A percentile compares a stretch with the other conserved stretches of the same genome.
phyloP scores from a whole-genome alignment of 2,113 vertebrate species.

The Halcyon malimbica region DNA sequence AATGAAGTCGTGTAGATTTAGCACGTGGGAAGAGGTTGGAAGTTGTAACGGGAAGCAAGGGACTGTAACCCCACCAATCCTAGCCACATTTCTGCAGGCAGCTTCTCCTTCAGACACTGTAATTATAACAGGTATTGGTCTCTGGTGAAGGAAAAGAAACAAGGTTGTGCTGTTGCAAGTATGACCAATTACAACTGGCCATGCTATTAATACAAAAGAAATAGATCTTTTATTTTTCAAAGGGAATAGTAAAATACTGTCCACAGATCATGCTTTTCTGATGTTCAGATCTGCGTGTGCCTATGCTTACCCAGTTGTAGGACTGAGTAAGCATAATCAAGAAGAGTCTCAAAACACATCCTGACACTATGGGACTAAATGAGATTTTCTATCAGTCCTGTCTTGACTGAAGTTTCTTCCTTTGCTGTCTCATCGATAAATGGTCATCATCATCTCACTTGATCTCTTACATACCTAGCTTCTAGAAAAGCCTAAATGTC shows the following conservation, averaged over 20 bases:
- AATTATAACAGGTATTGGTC: not conserved
- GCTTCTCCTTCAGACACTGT: not conserved
- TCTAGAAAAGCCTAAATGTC: not conserved
- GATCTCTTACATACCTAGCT: not conserved
- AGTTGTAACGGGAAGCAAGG: not conserved
- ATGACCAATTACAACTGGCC: not conserved
- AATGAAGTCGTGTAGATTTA: not conserved
- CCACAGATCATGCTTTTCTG: not conserved
- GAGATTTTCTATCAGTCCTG: not conserved
- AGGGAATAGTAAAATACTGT: not conserved
- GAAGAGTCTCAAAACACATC: not conserved
- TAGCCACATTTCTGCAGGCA: not conserved
- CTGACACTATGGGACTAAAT: not conserved
- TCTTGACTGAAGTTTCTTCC: not conserved
- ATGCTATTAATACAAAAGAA: not conserved
- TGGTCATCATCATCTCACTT: not conserved
- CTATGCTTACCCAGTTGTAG: not conserved
- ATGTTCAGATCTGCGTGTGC: not conserved
- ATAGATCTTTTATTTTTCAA: not conserved
- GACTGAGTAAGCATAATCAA: not conserved
- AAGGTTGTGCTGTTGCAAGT: not conserved
- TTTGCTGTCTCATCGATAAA: not conserved
- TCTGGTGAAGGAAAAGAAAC: not conserved
- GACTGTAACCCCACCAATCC: not conserved
- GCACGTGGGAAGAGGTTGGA: not conserved